A percentile compares a stretch with the other conserved stretches of the same genome.
These are phyloP conservation scores for Habroteleia sp. DNA, from an alignment of 2,888 invertebrate genomes.

Conservation along the genomic window DNA sequence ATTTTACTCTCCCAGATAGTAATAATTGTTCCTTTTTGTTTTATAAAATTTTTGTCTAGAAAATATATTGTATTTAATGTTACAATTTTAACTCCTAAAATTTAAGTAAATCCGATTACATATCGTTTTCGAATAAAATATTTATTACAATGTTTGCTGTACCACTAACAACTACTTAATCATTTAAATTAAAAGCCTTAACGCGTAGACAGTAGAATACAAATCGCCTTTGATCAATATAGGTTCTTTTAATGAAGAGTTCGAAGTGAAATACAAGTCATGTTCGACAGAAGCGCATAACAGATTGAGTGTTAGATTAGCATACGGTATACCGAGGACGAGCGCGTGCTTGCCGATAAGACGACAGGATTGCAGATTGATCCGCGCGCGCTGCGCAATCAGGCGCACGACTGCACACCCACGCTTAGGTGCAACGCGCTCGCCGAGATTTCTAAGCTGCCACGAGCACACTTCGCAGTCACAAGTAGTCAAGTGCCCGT, in stretches of 20 bases:
- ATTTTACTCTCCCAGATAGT: no score
- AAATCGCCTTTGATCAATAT: conserved; percentile 7
- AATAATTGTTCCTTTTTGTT: no score
- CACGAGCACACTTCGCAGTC: conserved; percentile 15
- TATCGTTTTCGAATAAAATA: no score
- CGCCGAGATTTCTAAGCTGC: conserved; percentile 52
- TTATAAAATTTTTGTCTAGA: no score
- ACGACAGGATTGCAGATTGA: conserved; percentile 29
- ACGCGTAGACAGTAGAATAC: conserved; percentile 1
- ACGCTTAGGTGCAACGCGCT: conserved; percentile 56
- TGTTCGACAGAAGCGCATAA: conserved; percentile 47
- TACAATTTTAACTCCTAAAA: no score
- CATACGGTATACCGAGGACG: conserved; percentile 43
- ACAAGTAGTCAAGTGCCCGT: conserved; percentile 66
- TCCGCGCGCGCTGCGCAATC: conserved; percentile 5
- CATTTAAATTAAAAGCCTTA: no score
- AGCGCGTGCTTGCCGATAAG: conserved; percentile 25
- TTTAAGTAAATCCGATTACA: no score
- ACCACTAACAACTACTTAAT: no score
- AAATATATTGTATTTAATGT: no score
- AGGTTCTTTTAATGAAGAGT: conserved; percentile 27
- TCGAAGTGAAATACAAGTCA: conserved; percentile 35
- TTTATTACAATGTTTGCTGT: no score
- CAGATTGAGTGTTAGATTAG: conserved; percentile 31
- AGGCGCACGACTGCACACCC: conserved; percentile 50